Conservation (phyloP, 2,888 invertebrate species). For the Chloroclystis v-ata region DNA sequence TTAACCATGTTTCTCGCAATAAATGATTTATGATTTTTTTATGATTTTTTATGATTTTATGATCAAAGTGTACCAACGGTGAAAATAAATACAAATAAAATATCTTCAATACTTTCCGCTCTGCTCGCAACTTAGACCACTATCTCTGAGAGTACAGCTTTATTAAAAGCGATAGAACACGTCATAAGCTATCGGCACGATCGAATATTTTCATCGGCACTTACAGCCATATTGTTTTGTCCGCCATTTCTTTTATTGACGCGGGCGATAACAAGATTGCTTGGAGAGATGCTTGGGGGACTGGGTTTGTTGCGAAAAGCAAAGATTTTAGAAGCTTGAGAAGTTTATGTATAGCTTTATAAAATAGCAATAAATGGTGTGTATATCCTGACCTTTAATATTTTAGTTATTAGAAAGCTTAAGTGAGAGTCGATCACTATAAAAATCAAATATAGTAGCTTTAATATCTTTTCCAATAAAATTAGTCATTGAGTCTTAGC, state of each 20-base stretch:
- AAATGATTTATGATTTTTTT: no score
- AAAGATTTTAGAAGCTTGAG: background rate
- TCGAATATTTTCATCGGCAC: constrained; percentile 37
- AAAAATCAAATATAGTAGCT: no score
- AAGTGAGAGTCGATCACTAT: no score
- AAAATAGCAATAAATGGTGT: background rate
- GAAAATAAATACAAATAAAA: no score
- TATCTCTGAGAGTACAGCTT: constrained; percentile 49
- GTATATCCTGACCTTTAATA: no score
- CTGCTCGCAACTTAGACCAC: constrained; percentile 25
- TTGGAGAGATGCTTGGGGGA: constrained; percentile 22
- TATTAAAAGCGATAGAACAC: constrained; percentile 63
- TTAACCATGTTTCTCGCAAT: no score
- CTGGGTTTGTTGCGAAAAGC: constrained; percentile 12
- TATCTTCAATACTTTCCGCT: background rate
- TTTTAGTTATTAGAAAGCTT: no score
- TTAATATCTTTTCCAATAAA: no score
- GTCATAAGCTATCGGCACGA: constrained; percentile 50
- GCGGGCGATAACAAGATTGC: constrained; percentile 34
- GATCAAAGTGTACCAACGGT: no score
- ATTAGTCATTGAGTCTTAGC: no score
- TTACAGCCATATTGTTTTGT: constrained; percentile 27
- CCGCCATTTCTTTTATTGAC: constrained; percentile 35
- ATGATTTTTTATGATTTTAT: no score
- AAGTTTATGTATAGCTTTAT: no score